Base-by-base conservation (phyloP, 2,797 vertebrate species). In the Pangasius krempfi region DNA sequence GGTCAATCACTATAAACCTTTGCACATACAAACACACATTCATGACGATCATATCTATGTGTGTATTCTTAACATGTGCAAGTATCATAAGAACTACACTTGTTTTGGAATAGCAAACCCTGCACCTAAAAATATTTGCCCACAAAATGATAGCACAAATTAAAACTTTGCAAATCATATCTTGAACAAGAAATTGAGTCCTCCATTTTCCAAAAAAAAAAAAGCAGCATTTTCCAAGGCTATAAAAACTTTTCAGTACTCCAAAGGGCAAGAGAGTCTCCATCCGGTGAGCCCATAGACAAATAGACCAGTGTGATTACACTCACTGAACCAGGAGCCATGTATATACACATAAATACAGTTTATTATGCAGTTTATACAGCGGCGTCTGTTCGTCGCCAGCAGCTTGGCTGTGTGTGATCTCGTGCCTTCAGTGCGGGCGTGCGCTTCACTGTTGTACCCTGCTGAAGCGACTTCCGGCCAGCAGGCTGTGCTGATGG, bases 271-370 rank as follows among this genome's bases (percentile, higher is more conserved):
- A 84, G 85, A 90, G 54, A 86, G 84, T 72, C 84, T 86, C 80
- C 37, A 90, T 89, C 90, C 60, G 86, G 88, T 91, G 85, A 88
- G 88, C 89, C 89, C 85, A 81, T 87, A 89, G 73, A 86, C 90
- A 72, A 78, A 50, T 89, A 87, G 58, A 91, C 94, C 95, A 95
- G 95, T 95, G 94, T 96, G 92, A 92, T 90, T 89, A 92, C 91
- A 92, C 85, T 81, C 88, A 88, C 90, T 93, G 91, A 88, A 93
- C 93, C 94, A 90, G 92, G 89, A 93, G 90, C 90, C 85, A 80
- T 37, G 90, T 95, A 95, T 96, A 89, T 95, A 95, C 93, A 95
- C 89, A 94, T 93, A 93, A 95, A 94, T 93, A 94, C 92, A 95
- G 90, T 91, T 60, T 30, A 16, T 86, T 85, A 85, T 72, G 66